A percentile compares a stretch with the other conserved stretches of the same genome.
phyloP scores from a whole-genome alignment of 2,888 invertebrate species.

The Galerucella nymphaeae region DNA sequence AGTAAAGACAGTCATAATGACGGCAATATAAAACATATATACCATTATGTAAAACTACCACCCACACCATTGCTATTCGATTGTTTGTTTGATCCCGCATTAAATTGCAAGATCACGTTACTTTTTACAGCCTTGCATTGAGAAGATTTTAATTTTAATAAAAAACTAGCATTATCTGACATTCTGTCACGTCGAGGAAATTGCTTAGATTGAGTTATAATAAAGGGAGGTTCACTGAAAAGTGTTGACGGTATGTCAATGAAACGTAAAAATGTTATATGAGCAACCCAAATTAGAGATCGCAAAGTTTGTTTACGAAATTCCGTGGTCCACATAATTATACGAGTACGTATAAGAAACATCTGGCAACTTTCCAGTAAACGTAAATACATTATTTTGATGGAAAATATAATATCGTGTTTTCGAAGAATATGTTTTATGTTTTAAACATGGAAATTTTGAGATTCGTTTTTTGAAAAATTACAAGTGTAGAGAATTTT shows the following conservation, averaged over 20 bases:
- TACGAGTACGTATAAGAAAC: not conserved
- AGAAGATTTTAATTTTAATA: too few species aligned
- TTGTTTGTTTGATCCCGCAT: slow-evolving; percentile 19
- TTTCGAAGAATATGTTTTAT: slow-evolving; percentile 3
- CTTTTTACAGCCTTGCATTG: too few species aligned
- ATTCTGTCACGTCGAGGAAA: too few species aligned
- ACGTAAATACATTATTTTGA: slow-evolving; percentile 9
- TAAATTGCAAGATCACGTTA: slow-evolving; percentile 17
- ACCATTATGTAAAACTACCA: slow-evolving; percentile 21
- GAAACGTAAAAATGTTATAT: not conserved
- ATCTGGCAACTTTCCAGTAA: not conserved
- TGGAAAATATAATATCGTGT: not conserved
- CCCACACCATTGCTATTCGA: slow-evolving; percentile 21
- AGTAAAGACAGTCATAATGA: too few species aligned
- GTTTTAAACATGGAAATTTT: not conserved
- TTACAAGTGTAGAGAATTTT: too few species aligned
- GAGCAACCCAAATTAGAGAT: not conserved
- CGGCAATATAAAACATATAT: not conserved
- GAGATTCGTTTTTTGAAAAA: too few species aligned
- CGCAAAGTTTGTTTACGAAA: not conserved
- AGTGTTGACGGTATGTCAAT: not conserved
- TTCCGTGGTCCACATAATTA: not conserved
- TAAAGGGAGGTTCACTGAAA: too few species aligned
- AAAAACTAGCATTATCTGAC: too few species aligned
- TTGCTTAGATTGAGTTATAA: too few species aligned